These are phyloP conservation scores for Drosophila guanche DNA, from an alignment of 1,140 invertebrate genomes.

Conservation along the genomic window DNA sequence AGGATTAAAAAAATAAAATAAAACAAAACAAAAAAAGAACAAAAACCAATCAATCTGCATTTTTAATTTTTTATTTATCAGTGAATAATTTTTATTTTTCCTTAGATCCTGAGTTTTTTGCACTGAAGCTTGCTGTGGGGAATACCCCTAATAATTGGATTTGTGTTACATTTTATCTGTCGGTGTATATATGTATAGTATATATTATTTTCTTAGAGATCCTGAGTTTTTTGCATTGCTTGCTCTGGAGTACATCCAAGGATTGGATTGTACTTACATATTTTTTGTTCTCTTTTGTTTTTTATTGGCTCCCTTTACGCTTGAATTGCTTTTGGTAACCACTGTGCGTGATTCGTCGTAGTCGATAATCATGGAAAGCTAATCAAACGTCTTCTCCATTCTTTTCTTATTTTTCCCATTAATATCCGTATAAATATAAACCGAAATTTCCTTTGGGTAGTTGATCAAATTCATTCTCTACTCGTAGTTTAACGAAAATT, in stretches of 20 bases:
- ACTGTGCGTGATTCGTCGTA: constrained; percentile 42
- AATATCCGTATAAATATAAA: constrained; percentile 40
- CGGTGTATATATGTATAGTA: not conserved
- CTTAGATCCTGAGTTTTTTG: constrained; percentile 23
- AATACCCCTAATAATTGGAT: no score
- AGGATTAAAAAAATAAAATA: constrained; percentile 39
- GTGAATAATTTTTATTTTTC: constrained; percentile 5
- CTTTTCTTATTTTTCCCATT: constrained; percentile 70
- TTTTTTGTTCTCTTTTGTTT: constrained; percentile 16
- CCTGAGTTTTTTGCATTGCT: no score
- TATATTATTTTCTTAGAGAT: not conserved
- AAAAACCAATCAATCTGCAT: constrained; percentile 55
- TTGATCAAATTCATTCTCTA: constrained; percentile 71
- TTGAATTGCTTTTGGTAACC: constrained; percentile 52
- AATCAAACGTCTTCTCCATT: constrained; percentile 76
- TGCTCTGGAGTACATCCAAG: no score
- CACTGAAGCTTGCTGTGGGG: no score
- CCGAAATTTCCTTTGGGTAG: constrained; percentile 59
- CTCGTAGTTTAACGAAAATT: constrained; percentile 57
- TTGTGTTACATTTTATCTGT: no score
- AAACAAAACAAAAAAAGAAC: constrained; percentile 36
- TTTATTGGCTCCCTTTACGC: constrained; percentile 6
- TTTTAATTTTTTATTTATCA: constrained; percentile 35
- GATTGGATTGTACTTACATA: not conserved
- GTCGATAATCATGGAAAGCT: constrained; percentile 67